These are phyloP conservation scores for Florisuga fusca DNA, from an alignment of 2,797 vertebrate species.

Conservation along the genomic window DNA sequence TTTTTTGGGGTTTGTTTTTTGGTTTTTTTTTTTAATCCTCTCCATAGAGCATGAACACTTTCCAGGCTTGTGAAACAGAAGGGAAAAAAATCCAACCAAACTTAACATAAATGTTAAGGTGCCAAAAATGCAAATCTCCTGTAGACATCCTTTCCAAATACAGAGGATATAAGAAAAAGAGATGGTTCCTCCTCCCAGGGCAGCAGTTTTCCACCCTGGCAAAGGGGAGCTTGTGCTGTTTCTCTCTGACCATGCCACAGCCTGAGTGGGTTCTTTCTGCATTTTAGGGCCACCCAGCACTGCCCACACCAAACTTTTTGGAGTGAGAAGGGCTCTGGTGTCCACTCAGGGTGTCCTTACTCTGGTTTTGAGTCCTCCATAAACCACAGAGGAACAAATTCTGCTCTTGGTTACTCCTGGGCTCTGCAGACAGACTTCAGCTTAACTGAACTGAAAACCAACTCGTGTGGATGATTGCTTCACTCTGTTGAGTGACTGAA, in stretches of 20 bases:
- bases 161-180: background rate
- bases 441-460: background rate
- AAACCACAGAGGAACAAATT: background rate
- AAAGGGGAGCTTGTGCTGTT: background rate
- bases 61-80: background rate
- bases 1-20: background rate
- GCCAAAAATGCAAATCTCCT: background rate
- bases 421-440: background rate
- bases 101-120: background rate
- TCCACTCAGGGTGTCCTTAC: fast-evolving
- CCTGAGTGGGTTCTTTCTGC: background rate
- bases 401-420: background rate
- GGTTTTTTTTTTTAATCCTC: background rate
- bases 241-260: background rate
- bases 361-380: background rate
- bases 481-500: background rate
- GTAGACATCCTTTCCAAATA: background rate
- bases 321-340: background rate
- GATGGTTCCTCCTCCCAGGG: background rate
- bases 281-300: background rate
- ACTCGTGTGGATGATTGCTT: background rate
- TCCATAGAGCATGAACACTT: background rate
- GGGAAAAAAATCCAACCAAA: background rate
- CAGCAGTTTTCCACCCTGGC: background rate
- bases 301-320: background rate